Base-by-base conservation (phyloP, 2,888 invertebrate genomes). In the Tillus elongatus region DNA sequence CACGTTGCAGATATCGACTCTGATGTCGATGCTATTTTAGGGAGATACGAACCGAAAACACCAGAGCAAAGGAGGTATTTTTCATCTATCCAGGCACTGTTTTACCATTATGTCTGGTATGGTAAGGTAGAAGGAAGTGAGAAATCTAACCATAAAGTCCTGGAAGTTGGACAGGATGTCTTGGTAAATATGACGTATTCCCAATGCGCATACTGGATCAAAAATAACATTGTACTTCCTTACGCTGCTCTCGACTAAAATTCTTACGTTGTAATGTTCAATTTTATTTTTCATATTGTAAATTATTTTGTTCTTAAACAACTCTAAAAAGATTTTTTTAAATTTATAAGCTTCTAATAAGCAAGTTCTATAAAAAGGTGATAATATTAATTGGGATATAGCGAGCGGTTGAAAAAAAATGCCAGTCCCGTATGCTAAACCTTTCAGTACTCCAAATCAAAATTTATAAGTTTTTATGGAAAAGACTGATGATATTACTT, bases 31-130 rank as follows among this genome's bases (percentile, higher is more conserved):
- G 87, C 87, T 1, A 88, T 90, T 47, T 71, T 90, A 30, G 77
- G 9, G 16, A 16, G 41, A 26, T 85, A 82, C 50, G 77, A 79
- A 41, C 78, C 82, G 0, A 76, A 75, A 49, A 77, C 77, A 26
- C 76, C 79, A 0, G 80, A 82, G 51, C 84, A 86, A 56, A 73
- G 80, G 28, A 71, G 82, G 11, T 88, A 78, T 56, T 75, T 83
- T 48, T 74, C 80, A 1, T 80, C 86, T 8, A 82, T 89, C 72
- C 86, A 87, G 56, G 78, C 81, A 45, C 64, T 87, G 15, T 90
- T 90, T 63, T 87, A 86, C 62, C 77, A 82, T 52, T 90, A 76
- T 53, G 84, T 87, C 2, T 77, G 81, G 72, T 77, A 82, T 47
- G 87, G 84, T n/a, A 74, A 72, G 45, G 67, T 84, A 37, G 74